phyloP scores from a whole-genome alignment of 1,140 invertebrate species.

The Palaemon carinicauda region DNA sequence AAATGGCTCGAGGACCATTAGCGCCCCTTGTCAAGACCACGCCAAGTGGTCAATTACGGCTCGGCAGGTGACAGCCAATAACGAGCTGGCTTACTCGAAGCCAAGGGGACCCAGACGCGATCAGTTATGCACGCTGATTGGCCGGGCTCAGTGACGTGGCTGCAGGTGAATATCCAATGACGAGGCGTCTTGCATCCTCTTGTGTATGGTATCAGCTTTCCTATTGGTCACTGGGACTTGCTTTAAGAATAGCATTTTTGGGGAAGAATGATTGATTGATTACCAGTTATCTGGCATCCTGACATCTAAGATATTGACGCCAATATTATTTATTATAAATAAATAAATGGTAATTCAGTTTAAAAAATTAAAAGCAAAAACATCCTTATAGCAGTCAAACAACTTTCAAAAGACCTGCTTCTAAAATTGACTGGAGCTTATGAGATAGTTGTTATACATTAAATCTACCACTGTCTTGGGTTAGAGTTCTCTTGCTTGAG shows the following conservation, averaged over 20 bases:
- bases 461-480: too few relatives aligned
- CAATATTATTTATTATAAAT: too few relatives aligned
- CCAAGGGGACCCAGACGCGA: neutral
- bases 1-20: conserved; percentile 39
- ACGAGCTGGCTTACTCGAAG: conserved; percentile 31
- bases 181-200: neutral
- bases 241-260: neutral
- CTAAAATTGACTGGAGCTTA: too few relatives aligned
- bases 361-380: too few relatives aligned
- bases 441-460: too few relatives aligned
- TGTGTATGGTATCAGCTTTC: neutral
- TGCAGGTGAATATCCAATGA: conserved; percentile 12
- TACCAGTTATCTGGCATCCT: too few relatives aligned
- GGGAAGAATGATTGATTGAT: neutral
- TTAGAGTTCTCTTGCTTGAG: too few relatives aligned
- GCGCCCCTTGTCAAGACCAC: conserved; percentile 45
- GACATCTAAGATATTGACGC: too few relatives aligned
- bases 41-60: conserved; percentile 45
- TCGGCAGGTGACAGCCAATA: conserved; percentile 38
- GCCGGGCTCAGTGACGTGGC: conserved; percentile 6
- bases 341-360: too few relatives aligned
- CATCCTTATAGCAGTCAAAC: too few relatives aligned
- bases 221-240: too few relatives aligned
- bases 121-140: conserved; percentile 32
- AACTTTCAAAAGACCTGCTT: too few relatives aligned